A percentile compares a stretch with the other conserved stretches of the same genome.
phyloP scores from a whole-genome alignment of 2,888 invertebrate species.

The Nebria salina region DNA sequence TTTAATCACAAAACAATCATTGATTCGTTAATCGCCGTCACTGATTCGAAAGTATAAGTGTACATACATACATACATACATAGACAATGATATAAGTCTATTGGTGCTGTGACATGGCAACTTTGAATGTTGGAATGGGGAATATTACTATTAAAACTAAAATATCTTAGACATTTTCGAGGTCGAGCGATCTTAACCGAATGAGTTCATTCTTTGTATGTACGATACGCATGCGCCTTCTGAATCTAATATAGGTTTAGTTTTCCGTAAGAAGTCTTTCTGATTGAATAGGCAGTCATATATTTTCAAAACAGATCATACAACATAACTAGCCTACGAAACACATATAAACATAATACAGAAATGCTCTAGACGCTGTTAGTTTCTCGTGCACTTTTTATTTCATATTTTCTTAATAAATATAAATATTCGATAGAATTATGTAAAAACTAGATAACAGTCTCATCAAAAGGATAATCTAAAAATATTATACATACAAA shows the following conservation, averaged over 20 bases:
- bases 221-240: too few species aligned
- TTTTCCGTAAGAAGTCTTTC: too few species aligned
- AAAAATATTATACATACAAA: neutral
- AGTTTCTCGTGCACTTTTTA: conserved; percentile 21
- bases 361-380: conserved; percentile 23
- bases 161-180: too few species aligned
- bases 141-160: too few species aligned
- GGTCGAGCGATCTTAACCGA: too few species aligned
- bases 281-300: conserved; percentile 30
- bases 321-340: conserved; percentile 35
- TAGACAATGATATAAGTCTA: neutral
- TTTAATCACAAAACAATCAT: neutral
- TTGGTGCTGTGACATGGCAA: conserved; percentile 3
- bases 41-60: neutral
- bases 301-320: conserved; percentile 42
- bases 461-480: conserved; percentile 10
- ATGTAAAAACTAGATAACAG: conserved; percentile 31
- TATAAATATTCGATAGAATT: conserved; percentile 15
- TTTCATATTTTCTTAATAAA: neutral
- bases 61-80: too few species aligned
- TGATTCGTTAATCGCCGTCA: neutral
- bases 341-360: conserved; percentile 30
- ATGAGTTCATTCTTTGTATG: too few species aligned
- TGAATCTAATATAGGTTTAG: too few species aligned
- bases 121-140: neutral